These are phyloP conservation scores for Nomada fucata DNA, from an alignment of 2,888 invertebrate species.

Conservation along the genomic window DNA sequence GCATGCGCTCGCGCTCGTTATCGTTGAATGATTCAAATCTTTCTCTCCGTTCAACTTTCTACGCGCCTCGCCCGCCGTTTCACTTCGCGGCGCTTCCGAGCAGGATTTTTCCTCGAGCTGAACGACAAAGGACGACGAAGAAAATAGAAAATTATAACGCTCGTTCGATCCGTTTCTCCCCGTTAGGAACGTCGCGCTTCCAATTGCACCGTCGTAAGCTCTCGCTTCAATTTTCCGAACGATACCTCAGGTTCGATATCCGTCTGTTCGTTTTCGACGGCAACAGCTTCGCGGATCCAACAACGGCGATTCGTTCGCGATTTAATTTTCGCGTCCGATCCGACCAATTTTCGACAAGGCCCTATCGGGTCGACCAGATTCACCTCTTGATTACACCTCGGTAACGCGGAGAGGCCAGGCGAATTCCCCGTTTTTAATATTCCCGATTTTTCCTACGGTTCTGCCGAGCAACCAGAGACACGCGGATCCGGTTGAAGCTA, in stretches of 20 bases:
- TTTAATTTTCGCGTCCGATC: not conserved
- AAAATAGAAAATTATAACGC: too few species aligned
- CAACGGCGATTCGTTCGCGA: too few species aligned
- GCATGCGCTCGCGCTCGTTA: too few species aligned
- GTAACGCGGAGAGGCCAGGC: not conserved
- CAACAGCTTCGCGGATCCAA: not conserved
- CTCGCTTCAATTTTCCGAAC: not conserved
- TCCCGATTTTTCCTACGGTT: not conserved
- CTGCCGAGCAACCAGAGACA: not conserved
- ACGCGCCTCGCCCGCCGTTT: too few species aligned
- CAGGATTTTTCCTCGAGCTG: too few species aligned
- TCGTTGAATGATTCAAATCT: too few species aligned
- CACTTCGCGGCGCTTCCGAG: too few species aligned
- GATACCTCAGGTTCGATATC: not conserved
- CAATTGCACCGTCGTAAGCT: slow-evolving; percentile 3
- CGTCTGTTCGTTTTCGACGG: not conserved
- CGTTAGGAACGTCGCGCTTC: slow-evolving; percentile 11
- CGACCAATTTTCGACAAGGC: not conserved
- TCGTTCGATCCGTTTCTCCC: too few species aligned
- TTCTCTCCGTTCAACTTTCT: too few species aligned
- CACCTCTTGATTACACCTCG: not conserved
- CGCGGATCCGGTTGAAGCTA: not conserved
- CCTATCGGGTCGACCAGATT: not conserved
- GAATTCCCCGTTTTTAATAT: not conserved
- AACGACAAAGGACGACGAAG: too few species aligned